Evolutionary conservation across 2,888 invertebrate genomes (phyloP), one percentile per base, ranked within the genome.

Genomic region (Sarcophaga variegata): DNA sequence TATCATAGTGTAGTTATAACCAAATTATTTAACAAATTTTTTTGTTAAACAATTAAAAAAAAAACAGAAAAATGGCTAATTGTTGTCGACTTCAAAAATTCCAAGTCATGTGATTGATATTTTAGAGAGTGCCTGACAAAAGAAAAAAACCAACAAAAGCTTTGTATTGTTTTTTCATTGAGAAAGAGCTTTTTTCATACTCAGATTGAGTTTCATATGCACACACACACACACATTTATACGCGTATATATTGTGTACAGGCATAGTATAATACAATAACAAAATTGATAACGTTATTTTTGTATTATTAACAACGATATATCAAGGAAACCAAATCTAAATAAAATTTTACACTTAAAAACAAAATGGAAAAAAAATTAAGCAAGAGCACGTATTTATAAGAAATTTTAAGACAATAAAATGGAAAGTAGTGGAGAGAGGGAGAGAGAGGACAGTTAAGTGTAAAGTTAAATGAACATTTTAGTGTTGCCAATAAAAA

Each of bases 51-150:
- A 54, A 54, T 17, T 14, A 54, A 54, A 54, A 54, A 20, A 54
- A 49, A 54, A 54, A 54, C 4, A n/a, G n/a, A 14, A 49, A 60
- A 77, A 27, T 45, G 12, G 20, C 60, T 71, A 54, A 85, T 82
- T 60, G 27, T 78, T 62, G 63, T 14, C 14, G 59, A 78, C 63
- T 81, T 60, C 49, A 59, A 83, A 54, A 69, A 20, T 69, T 59
- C 54, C 37, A 22, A 76, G 83, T 88, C 82, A 80, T 85, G 82
- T 88, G 83, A 88, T 81, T 80, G 25, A 77, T 37, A 69, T 64
- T 37, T 75, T 22, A 54, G 54, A 54, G 54, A 14, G 14, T 54
- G 54, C 1, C 54, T 12, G 54, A 54, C 54, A 60, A 70, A 76
- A 14, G n/a, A 62, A 72, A 37, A 37, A 66, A 75, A 62, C 25